phyloP scores from a whole-genome alignment of 2,797 vertebrate genomes.

The Acrossocheilus fasciatus region DNA sequence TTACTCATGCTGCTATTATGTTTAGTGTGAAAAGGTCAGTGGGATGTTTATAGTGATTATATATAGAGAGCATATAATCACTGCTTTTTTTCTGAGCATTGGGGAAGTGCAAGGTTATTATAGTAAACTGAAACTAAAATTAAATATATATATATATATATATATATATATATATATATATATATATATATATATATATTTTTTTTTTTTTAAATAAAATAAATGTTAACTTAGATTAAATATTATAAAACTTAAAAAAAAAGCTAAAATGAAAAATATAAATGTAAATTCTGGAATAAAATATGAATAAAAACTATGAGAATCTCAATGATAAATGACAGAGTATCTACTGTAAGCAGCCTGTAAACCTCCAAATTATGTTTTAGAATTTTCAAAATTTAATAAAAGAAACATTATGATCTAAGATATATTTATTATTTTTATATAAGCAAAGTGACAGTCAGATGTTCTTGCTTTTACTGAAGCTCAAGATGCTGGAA shows the following conservation, averaged over 20 bases:
- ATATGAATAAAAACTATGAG: background rate
- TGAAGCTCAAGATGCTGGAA: background rate
- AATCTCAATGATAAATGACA: background rate
- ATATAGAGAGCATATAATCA: background rate
- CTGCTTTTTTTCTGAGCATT: background rate
- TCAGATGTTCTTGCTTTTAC: background rate
- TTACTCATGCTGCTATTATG: slow-evolving; percentile 4
- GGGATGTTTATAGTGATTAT: slow-evolving; percentile 8
- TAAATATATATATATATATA: too few species aligned
- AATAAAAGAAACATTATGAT: background rate
- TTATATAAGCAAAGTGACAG: background rate
- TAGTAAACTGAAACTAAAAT: background rate
- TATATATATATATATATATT: too few species aligned
- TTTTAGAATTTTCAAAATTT: background rate
- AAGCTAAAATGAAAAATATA: background rate
- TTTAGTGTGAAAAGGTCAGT: slow-evolving; percentile 21
- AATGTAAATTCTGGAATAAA: background rate
- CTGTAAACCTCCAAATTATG: background rate
- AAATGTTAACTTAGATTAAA: background rate
- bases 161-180: too few species aligned
- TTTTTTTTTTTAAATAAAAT: background rate
- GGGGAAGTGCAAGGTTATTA: background rate
- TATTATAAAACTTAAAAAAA: background rate
- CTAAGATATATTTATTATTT: background rate
- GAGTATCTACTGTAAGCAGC: background rate